Percentiles rank a stretch among this genome's conserved stretches.
Evolutionary conservation across 2,113 vertebrate genomes (phyloP).

Genomic region (Scolopax mira): DNA sequence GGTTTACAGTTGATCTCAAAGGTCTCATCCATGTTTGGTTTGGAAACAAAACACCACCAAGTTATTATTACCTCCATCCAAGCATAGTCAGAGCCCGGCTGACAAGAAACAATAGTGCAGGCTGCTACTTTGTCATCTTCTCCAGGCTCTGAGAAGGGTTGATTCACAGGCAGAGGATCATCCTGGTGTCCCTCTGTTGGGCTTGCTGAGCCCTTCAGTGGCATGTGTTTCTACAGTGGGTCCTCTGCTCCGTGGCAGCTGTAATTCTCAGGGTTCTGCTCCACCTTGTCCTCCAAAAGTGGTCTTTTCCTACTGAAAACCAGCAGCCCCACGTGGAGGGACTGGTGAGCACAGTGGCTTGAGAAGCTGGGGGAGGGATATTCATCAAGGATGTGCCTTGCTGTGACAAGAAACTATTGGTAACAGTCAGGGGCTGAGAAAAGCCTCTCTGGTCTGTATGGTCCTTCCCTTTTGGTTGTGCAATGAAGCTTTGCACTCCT

Average conservation of each 20-base stretch:
- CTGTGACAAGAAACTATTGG: background rate
- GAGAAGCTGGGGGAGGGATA: background rate
- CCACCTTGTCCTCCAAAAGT: background rate
- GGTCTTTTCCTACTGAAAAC: background rate
- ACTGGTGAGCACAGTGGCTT: background rate
- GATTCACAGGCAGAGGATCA: background rate
- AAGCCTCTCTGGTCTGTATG: fast-evolving
- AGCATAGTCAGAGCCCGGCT: background rate
- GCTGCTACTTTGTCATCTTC: background rate
- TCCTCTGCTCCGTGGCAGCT: background rate
- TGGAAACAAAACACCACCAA: background rate
- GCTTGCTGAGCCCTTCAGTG: background rate
- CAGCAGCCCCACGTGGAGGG: background rate
- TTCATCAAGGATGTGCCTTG: fast-evolving
- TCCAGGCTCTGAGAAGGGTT: background rate
- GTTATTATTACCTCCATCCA: background rate
- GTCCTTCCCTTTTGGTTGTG: background rate
- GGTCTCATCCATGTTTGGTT: background rate
- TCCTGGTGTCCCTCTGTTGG: background rate
- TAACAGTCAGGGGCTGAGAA: background rate
- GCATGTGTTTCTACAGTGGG: background rate
- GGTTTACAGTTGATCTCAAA: background rate
- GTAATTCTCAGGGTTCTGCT: background rate
- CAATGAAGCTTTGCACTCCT: fast-evolving
- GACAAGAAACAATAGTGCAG: background rate